These are phyloP conservation scores for Chrysochloris asiatica DNA, from an alignment of 2,113 vertebrate genomes.

Conservation along the genomic window DNA sequence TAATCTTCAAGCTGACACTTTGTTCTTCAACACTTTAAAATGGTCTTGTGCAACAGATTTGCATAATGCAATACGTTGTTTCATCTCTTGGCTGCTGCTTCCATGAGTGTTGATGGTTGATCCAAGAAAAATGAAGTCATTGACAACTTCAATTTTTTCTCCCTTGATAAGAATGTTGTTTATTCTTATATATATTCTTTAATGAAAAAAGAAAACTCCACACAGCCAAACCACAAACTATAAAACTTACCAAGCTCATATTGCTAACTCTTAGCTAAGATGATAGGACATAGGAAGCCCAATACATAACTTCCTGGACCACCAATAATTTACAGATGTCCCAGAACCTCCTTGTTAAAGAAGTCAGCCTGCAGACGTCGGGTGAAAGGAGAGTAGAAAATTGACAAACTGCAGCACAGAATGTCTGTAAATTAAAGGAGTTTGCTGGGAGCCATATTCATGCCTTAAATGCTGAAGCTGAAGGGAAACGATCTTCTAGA, in stretches of 20 bases:
- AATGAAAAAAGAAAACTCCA: neutral
- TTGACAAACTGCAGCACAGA: neutral
- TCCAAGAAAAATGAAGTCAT: too few relatives aligned
- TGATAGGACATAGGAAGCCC: neutral
- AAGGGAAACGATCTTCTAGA: neutral
- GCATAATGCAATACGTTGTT: too few relatives aligned
- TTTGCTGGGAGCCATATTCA: neutral
- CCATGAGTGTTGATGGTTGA: too few relatives aligned
- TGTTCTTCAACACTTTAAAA: too few relatives aligned
- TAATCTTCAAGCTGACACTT: too few relatives aligned
- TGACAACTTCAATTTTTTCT: too few relatives aligned
- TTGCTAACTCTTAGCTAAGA: neutral
- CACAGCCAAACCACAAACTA: neutral
- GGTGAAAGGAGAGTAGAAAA: neutral
- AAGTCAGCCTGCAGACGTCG: neutral
- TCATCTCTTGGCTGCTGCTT: too few relatives aligned
- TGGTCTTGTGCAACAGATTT: too few relatives aligned
- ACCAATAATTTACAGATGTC: neutral
- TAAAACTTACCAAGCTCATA: neutral
- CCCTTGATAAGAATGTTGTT: too few relatives aligned
- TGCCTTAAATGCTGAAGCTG: neutral
- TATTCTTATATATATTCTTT: too few relatives aligned
- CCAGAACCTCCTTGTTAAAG: neutral
- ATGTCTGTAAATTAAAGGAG: neutral
- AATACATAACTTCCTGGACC: neutral